Evolutionary conservation across 2,888 invertebrate genomes (phyloP).

Genomic region (Melanostoma scalare): DNA sequence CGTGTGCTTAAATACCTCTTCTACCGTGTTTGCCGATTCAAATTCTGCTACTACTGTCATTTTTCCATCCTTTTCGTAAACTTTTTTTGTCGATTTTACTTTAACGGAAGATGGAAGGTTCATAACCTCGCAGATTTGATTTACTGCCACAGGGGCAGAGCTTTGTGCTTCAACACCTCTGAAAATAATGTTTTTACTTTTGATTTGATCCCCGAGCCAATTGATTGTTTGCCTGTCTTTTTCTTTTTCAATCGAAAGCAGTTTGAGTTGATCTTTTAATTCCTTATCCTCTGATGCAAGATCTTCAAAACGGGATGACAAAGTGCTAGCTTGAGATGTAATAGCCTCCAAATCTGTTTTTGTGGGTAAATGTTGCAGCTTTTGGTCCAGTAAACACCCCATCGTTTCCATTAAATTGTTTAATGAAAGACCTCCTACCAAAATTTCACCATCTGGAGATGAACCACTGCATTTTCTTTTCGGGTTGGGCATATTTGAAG

Average conservation of each 20-base stretch:
- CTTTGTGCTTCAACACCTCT: neutral
- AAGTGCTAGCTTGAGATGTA: neutral
- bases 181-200: neutral
- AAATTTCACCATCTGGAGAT: no score
- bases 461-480: no score
- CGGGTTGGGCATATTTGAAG: no score
- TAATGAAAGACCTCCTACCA: no score
- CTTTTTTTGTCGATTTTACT: neutral
- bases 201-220: conserved; percentile 1
- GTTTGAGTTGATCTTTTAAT: neutral
- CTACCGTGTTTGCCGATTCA: neutral
- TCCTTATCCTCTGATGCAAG: neutral
- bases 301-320: neutral
- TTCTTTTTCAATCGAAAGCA: neutral
- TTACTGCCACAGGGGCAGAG: neutral
- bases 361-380: no score
- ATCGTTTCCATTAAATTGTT: no score
- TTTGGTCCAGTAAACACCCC: no score
- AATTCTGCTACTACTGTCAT: neutral
- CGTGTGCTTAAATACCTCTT: neutral
- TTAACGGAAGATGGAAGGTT: neutral
- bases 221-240: neutral
- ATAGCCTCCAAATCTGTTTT: neutral
- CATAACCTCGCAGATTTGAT: neutral
- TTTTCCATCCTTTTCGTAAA: conserved; percentile 1